These are phyloP conservation scores for Xenopus borealis DNA, from an alignment of 2,113 vertebrate genomes.

Conservation along the genomic window DNA sequence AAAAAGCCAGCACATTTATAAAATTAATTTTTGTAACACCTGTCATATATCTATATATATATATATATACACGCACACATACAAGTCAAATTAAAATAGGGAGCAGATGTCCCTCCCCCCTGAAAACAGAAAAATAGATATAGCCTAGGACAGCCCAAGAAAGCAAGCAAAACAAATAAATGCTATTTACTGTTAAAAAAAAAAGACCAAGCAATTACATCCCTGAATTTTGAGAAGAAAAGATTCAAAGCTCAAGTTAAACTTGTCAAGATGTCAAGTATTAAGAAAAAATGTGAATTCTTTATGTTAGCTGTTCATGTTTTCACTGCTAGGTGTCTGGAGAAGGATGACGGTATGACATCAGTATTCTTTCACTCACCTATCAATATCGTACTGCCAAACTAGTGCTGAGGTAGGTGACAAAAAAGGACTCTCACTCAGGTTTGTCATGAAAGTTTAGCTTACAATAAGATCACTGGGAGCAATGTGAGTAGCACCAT, in stretches of 20 bases:
- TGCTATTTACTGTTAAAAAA: constrained; percentile 67
- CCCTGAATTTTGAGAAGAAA: constrained; percentile 93
- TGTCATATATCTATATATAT: constrained; percentile 39
- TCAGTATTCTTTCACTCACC: constrained; percentile 70
- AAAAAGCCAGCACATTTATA: constrained; percentile 58
- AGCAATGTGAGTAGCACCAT: constrained; percentile 94
- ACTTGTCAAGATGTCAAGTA: constrained; percentile 83
- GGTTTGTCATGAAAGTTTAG: constrained; percentile 73
- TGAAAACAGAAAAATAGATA: constrained; percentile 62
- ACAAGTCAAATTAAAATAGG: constrained; percentile 68
- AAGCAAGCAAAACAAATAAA: constrained; percentile 56
- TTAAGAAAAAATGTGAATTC: constrained; percentile 68
- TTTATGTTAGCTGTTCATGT: constrained; percentile 35
- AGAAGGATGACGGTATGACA: constrained; percentile 67
- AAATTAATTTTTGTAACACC: constrained; percentile 70
- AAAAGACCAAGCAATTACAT: constrained; percentile 83
- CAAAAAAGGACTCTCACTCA: constrained; percentile 86
- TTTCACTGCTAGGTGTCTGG: constrained; percentile 63
- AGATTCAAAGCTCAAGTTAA: constrained; percentile 82
- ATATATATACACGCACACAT: constrained; percentile 52
- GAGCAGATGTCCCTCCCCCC: constrained; percentile 72
- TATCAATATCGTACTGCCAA: constrained; percentile 88
- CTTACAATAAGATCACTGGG: constrained; percentile 87
- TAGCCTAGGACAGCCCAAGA: constrained; percentile 67
- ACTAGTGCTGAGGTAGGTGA: constrained; percentile 98